Conservation (phyloP, 2,797 vertebrate genomes). For the Scolopax bukidnonensis region DNA sequence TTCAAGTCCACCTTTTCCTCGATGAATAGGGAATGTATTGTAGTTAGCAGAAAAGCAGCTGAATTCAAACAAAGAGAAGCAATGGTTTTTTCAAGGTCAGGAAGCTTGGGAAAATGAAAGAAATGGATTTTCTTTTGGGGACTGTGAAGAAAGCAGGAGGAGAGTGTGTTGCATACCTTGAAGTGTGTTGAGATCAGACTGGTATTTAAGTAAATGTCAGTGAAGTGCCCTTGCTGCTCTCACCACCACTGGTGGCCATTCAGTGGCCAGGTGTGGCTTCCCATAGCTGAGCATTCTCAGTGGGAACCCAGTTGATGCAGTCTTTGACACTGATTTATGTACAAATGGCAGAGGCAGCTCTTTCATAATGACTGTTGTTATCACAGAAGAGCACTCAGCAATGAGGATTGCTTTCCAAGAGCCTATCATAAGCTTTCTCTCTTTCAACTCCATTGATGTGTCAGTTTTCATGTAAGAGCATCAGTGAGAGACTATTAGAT, state of each 20-base stretch:
- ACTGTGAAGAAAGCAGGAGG: neutral
- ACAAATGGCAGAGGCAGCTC: neutral
- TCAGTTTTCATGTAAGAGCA: neutral
- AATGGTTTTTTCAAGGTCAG: neutral
- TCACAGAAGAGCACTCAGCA: neutral
- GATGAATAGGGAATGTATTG: neutral
- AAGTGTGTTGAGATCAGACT: neutral
- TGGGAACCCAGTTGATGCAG: neutral
- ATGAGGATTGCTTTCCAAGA: neutral
- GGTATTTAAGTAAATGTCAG: conserved; percentile 26
- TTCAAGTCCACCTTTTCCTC: neutral
- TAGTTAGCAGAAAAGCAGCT: neutral
- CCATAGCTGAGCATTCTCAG: neutral
- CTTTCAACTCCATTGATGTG: neutral
- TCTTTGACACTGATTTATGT: neutral
- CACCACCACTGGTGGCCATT: neutral
- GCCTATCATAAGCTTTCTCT: neutral
- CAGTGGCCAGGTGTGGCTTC: neutral
- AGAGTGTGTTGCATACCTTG: neutral
- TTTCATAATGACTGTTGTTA: neutral
- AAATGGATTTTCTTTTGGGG: neutral
- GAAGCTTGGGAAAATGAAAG: neutral
- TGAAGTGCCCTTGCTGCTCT: neutral
- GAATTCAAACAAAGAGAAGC: neutral
- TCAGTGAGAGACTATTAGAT: neutral